Conservation (phyloP, 2,888 invertebrate species). For the Leptothorax acervorum region DNA sequence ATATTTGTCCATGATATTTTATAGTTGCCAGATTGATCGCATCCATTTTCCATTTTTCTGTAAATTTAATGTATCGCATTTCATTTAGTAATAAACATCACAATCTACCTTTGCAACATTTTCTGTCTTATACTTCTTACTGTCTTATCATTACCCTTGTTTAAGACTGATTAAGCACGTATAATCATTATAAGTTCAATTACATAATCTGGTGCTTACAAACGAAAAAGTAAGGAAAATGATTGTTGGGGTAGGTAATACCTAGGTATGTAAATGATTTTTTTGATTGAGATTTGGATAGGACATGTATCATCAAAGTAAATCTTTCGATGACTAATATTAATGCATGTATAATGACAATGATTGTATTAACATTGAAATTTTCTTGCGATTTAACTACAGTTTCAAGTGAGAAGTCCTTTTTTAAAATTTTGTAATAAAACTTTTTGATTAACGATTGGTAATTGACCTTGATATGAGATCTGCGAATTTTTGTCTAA, state of each 20-base stretch:
- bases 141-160: conserved; percentile 69
- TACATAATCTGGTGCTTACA: conserved; percentile 64
- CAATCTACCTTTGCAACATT: conserved; percentile 69
- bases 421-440: conserved; percentile 21
- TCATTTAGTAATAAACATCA: conserved; percentile 77
- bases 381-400: conserved; percentile 45
- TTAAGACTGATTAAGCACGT: conserved; percentile 62
- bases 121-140: conserved; percentile 69
- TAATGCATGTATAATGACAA: conserved; percentile 41
- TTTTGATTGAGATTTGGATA: conserved; percentile 48
- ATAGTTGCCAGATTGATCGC: conserved; percentile 51
- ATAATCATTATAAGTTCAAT: conserved; percentile 57
- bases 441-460: conserved; percentile 2
- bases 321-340: conserved; percentile 56
- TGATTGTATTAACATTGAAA: conserved; percentile 43
- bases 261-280: conserved; percentile 76
- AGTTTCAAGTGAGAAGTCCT: conserved; percentile 25
- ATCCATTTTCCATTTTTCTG: conserved; percentile 69
- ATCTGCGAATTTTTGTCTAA: conserved; percentile 49
- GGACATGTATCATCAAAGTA: conserved; percentile 32
- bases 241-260: conserved; percentile 79
- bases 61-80: conserved; percentile 75
- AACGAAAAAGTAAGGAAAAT: conserved; percentile 67
- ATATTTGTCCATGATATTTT: conserved; percentile 54
- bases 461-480: not conserved